Percentiles rank a stretch among this genome's conserved stretches.
Evolutionary conservation across 2,888 invertebrate species (phyloP).

Genomic region (Apamea anceps): DNA sequence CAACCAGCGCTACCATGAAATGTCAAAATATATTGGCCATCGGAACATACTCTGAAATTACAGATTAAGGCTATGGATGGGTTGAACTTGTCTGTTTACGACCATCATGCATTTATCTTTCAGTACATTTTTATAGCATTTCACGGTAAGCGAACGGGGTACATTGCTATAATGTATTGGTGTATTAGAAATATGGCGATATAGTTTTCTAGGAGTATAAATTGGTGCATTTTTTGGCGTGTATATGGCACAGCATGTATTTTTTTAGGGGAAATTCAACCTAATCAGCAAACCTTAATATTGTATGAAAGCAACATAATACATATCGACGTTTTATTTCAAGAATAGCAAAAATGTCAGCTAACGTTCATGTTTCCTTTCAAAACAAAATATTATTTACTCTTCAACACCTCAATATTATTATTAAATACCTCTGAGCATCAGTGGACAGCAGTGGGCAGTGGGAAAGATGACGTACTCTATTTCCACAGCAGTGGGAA

Average conservation of each 20-base stretch:
- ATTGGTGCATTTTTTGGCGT: not conserved
- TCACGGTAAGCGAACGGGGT: slow-evolving; percentile 10
- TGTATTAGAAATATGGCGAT: not conserved
- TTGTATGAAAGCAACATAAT: too few species aligned
- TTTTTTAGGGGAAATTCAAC: not conserved
- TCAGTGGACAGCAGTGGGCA: too few species aligned
- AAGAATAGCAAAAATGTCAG: not conserved
- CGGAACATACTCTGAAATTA: slow-evolving; percentile 22
- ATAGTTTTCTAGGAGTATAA: not conserved
- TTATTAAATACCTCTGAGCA: not conserved
- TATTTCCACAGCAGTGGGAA: too few species aligned
- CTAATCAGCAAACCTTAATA: not conserved
- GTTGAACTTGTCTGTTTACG: slow-evolving; percentile 49
- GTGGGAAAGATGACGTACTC: not conserved
- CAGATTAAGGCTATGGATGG: slow-evolving; percentile 49
- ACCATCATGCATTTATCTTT: slow-evolving; percentile 47
- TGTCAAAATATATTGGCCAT: slow-evolving; percentile 17
- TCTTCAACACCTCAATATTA: not conserved
- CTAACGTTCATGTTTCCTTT: not conserved
- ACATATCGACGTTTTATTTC: not conserved
- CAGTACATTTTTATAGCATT: slow-evolving; percentile 55
- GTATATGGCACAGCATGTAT: not conserved
- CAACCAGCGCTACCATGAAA: not conserved
- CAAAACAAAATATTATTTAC: not conserved
- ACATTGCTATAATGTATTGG: not conserved